Conservation (phyloP, 2,888 invertebrate genomes). For the Parnassius glacialis region DNA sequence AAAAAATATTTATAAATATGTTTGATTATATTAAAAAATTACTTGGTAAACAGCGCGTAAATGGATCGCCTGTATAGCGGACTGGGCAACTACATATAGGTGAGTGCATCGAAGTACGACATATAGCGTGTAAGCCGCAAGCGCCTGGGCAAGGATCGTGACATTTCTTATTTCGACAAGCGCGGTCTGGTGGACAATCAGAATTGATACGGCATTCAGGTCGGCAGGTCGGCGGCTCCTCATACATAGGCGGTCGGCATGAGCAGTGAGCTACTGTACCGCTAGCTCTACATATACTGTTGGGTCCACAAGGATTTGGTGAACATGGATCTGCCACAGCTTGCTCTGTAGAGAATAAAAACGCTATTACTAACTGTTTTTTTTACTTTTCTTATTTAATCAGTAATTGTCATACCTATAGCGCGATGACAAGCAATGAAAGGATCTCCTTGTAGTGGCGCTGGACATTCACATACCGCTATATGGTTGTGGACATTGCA, state of each 20-base stretch:
- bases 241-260: conserved; percentile 84
- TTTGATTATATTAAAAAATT: conserved; percentile 37
- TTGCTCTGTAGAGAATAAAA: conserved; percentile 40
- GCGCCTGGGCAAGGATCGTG: conserved; percentile 87
- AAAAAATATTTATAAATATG: neutral
- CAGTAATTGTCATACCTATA: conserved; percentile 54
- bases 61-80: conserved; percentile 88
- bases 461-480: conserved; percentile 87
- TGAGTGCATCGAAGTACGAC: conserved; percentile 86
- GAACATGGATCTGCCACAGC: conserved; percentile 80
- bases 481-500: conserved; percentile 89
- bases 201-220: conserved; percentile 88
- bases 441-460: conserved; percentile 89
- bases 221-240: conserved; percentile 87
- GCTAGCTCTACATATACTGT: conserved; percentile 85
- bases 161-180: conserved; percentile 85
- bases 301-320: conserved; percentile 86
- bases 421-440: conserved; percentile 85
- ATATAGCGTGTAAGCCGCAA: conserved; percentile 87
- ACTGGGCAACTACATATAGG: conserved; percentile 88
- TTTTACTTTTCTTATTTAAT: conserved; percentile 1
- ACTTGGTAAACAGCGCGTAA: conserved; percentile 84
- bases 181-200: conserved; percentile 83
- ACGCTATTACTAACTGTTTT: too few species aligned
- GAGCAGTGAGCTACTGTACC: conserved; percentile 85